These are phyloP conservation scores for Sebastes taczanowskii DNA, from an alignment of 2,797 vertebrate genomes.

Conservation along the genomic window DNA sequence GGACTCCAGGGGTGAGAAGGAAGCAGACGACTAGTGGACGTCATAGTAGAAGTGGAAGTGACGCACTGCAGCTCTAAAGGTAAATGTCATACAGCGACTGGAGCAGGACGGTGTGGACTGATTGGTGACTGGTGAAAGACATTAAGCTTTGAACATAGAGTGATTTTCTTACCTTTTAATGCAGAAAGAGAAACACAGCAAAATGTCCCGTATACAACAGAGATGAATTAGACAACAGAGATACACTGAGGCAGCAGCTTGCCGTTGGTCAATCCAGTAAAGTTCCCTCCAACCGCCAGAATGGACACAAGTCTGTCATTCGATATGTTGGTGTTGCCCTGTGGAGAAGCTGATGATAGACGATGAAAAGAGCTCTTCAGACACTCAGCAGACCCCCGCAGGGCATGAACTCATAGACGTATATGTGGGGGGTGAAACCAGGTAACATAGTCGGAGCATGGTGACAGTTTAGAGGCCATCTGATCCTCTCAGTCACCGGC, in stretches of 20 bases:
- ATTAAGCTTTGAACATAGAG: not conserved
- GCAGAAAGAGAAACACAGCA: not conserved
- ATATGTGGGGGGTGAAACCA: constrained; percentile 53
- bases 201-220: not conserved
- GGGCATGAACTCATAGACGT: constrained; percentile 7
- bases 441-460: constrained; percentile 24
- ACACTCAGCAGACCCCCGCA: constrained; percentile 5
- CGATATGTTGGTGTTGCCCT: constrained; percentile 18
- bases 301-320: constrained; percentile 6
- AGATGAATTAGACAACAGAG: not conserved
- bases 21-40: not conserved
- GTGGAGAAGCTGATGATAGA: constrained; percentile 33
- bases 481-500: constrained; percentile 33
- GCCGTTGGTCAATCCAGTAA: not conserved
- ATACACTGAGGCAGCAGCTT: not conserved
- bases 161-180: not conserved
- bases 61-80: constrained; percentile 7
- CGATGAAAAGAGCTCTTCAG: constrained; percentile 42
- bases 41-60: not conserved
- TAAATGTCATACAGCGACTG: constrained; percentile 28
- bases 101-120: not conserved
- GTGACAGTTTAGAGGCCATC: constrained; percentile 36
- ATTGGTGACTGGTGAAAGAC: not conserved
- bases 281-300: not conserved
- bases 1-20: not conserved